Evolutionary conservation across 1,140 invertebrate species (phyloP).

Genomic region (Protaetia brevitarsis): DNA sequence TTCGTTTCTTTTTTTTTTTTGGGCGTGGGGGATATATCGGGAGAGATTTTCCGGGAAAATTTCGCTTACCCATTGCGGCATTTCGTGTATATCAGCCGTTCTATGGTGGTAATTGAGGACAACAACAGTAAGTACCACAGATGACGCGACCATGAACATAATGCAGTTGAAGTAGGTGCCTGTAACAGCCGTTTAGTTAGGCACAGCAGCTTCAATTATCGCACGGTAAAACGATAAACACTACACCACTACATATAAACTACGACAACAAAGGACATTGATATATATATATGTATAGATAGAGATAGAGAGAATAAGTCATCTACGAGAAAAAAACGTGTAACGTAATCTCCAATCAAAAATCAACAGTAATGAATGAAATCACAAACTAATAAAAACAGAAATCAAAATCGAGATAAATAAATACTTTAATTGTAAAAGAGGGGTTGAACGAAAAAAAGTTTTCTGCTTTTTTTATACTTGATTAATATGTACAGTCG

Average conservation of each 20-base stretch:
- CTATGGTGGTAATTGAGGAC: conserved; percentile 98
- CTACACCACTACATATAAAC: conserved; percentile 23
- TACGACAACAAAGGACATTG: conserved; percentile 28
- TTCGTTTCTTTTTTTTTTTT: neutral
- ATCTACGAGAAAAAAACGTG: neutral
- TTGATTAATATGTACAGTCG: conserved; percentile 32
- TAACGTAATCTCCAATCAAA: too few relatives aligned
- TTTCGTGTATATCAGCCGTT: conserved; percentile 93
- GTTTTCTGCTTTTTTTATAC: too few relatives aligned
- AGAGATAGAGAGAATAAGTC: neutral
- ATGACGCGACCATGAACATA: conserved; percentile 99
- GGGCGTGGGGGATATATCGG: neutral
- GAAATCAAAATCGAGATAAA: conserved; percentile 5
- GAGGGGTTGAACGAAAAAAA: too few relatives aligned
- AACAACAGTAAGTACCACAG: conserved; percentile 95
- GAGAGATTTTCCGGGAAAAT: neutral
- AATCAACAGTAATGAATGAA: conserved; percentile 11
- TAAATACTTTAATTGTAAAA: neutral
- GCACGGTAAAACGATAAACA: neutral
- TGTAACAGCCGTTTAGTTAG: conserved; percentile 50
- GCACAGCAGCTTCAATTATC: neutral
- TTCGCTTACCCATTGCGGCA: conserved; percentile 89
- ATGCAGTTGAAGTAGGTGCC: conserved; percentile 99
- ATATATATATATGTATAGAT: neutral
- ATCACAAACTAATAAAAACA: neutral